Evolutionary conservation across 2,797 vertebrate species (phyloP).

Genomic region (Heteromormyrus szaboi): DNA sequence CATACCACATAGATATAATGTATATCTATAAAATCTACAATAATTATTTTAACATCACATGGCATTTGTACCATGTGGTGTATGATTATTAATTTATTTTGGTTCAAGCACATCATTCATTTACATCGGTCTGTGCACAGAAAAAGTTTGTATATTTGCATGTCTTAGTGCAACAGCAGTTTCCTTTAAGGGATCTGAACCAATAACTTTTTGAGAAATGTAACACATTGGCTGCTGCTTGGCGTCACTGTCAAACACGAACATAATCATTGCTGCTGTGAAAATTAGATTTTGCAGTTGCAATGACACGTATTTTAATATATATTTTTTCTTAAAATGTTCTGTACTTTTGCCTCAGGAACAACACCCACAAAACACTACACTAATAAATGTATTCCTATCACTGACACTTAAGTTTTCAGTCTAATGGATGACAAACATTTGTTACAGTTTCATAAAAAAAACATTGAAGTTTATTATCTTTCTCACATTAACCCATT

Average conservation of each 20-base stretch:
- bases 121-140: not conserved
- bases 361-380: slow-evolving; percentile 4
- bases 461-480: not conserved
- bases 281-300: slow-evolving; percentile 8
- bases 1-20: not conserved
- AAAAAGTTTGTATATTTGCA: not conserved
- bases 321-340: slow-evolving; percentile 8
- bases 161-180: not conserved
- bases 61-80: not conserved
- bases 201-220: not conserved
- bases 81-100: not conserved
- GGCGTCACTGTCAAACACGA: not conserved
- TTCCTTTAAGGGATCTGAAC: slow-evolving; percentile 1
- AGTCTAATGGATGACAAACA: not conserved
- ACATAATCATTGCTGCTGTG: not conserved
- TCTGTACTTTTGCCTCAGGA: not conserved
- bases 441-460: not conserved
- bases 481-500: not conserved
- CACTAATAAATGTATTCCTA: not conserved
- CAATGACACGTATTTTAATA: slow-evolving; percentile 9
- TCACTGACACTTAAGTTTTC: slow-evolving; percentile 5
- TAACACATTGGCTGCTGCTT: not conserved
- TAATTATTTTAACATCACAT: not conserved
- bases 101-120: not conserved
- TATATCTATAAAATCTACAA: not conserved